Conservation (phyloP, 2,888 invertebrate genomes). For the Aproaerema taeniolella region DNA sequence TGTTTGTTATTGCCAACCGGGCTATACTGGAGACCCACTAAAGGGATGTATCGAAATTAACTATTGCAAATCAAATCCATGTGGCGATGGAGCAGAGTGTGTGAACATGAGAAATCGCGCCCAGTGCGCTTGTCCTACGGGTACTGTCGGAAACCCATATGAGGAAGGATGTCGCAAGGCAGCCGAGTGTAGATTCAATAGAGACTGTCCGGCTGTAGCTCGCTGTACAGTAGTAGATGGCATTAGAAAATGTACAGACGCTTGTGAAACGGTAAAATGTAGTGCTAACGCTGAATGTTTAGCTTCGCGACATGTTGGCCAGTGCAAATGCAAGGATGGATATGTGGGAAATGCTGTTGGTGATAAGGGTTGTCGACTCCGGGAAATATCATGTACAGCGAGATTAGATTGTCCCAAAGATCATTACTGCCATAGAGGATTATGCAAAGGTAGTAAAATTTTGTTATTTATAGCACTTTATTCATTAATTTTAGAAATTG, state of each 20-base stretch:
- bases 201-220: constrained; percentile 89
- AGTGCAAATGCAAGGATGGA: constrained; percentile 87
- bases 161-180: constrained; percentile 88
- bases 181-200: constrained; percentile 87
- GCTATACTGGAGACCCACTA: constrained; percentile 88
- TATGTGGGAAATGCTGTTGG: constrained; percentile 87
- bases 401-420: constrained; percentile 86
- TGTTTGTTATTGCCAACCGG: constrained; percentile 88
- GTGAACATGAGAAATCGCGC: constrained; percentile 88
- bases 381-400: constrained; percentile 83
- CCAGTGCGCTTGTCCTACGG: constrained; percentile 86
- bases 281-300: constrained; percentile 91
- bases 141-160: constrained; percentile 90
- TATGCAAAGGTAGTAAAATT: constrained; percentile 90
- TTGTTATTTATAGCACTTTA: constrained; percentile 7
- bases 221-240: constrained; percentile 85
- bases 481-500: background rate
- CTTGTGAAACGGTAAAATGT: constrained; percentile 86
- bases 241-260: constrained; percentile 87
- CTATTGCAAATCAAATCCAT: constrained; percentile 87
- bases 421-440: constrained; percentile 88
- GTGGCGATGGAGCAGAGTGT: constrained; percentile 88
- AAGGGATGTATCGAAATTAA: constrained; percentile 85
- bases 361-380: constrained; percentile 85
- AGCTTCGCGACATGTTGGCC: constrained; percentile 84